Evolutionary conservation across 2,888 invertebrate species (phyloP).

Genomic region (Epirrhoe tristata): DNA sequence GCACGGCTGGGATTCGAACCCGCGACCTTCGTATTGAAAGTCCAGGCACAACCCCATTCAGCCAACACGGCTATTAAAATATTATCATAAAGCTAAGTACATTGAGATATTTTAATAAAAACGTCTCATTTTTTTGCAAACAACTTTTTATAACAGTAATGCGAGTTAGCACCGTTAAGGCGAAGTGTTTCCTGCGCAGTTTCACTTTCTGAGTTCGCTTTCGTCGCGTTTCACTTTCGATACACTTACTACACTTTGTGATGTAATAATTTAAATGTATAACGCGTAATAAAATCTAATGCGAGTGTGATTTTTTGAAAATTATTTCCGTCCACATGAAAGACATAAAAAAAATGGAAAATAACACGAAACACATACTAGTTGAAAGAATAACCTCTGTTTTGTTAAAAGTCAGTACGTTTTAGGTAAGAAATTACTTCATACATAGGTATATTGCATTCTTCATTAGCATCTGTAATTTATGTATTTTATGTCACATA

Average conservation of each 20-base stretch:
- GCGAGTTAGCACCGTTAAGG: constrained; percentile 36
- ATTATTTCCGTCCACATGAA: neutral
- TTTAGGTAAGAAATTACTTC: no score
- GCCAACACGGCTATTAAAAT: no score
- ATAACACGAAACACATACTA: no score
- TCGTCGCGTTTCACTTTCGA: constrained; percentile 48
- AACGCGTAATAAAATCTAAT: constrained; percentile 36
- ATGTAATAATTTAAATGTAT: constrained; percentile 38
- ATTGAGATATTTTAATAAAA: neutral
- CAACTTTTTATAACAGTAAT: constrained; percentile 15
- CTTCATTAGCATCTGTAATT: no score
- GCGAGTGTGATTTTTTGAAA: constrained; percentile 4
- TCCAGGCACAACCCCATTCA: no score
- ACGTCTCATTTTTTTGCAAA: constrained; percentile 21
- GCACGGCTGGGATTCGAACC: no score
- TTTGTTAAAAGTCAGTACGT: no score
- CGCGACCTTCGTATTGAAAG: no score
- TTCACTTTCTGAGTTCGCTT: constrained; percentile 47
- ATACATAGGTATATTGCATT: no score
- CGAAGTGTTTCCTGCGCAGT: constrained; percentile 42
- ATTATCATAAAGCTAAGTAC: neutral
- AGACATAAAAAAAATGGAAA: neutral
- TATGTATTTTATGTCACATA: no score
- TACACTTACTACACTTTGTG: constrained; percentile 36
- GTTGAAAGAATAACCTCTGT: no score